Base-by-base conservation (phyloP, 2,113 vertebrate species). In the Alectura lathami region DNA sequence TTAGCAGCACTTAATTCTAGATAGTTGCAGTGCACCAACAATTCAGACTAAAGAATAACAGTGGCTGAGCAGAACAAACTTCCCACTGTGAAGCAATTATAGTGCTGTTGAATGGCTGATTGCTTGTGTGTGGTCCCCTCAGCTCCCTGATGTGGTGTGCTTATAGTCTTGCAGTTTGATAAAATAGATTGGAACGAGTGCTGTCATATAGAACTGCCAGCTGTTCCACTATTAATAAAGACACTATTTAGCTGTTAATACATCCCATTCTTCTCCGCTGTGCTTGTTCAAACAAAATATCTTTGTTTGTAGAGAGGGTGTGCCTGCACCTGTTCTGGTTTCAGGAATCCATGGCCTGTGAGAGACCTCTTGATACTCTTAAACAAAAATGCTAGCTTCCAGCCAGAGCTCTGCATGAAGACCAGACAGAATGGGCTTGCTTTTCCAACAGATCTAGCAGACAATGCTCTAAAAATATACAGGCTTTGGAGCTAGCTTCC, bases 81-180 rank as follows among this genome's bases (percentile, higher is more conserved):
- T 98, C 98, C 97, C 96, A 96, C 97, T 97, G 98, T 78, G 97
- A 98, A 84, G 96, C 97, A 98, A 97, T 98, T 98, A 97, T 96
- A 96, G 86, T 82, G 91, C 94, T 86, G 79, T 54, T 96, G 87
- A 97, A 96, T 89, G 89, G 91, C 84, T 96, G 95, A 93, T 88
- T 96, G 75, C 97, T 93, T 95, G 96, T 77, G 93, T 97, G 98
- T 97, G 97, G 97, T 98, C 96, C 89, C 89, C 90, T 96, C 1
- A 17, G 92, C 91, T 96, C 96, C 96, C 98, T 96, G 94, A 97
- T 93, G 96, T 77, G 90, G 91, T 78, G 4, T 26, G 80, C 96
- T 97, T 97, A 96, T 89, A 93, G 84, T 94, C 96, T 88, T 94
- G 96, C 96, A 97, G 88, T 95, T 97, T 96, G 93, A 95, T 95